phyloP scores from a whole-genome alignment of 2,888 invertebrate genomes.

The Disparrhopalites patrizii region DNA sequence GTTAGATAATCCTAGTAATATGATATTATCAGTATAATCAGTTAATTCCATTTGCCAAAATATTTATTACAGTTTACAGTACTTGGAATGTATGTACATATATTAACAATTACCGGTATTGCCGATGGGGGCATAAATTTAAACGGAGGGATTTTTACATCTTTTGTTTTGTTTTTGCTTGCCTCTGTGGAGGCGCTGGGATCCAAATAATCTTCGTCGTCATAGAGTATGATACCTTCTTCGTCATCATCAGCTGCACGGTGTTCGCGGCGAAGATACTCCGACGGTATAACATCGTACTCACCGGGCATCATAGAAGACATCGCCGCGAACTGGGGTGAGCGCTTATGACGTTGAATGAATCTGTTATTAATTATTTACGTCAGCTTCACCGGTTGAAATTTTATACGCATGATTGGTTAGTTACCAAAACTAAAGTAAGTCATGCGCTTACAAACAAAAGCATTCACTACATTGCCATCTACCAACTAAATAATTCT shows the following conservation, averaged over 20 bases:
- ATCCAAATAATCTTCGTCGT: slow-evolving; percentile 9
- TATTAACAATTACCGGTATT: slow-evolving; percentile 10
- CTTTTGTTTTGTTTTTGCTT: background rate
- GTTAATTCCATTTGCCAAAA: too few relatives aligned
- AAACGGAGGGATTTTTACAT: slow-evolving; percentile 2
- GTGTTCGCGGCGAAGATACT: slow-evolving; percentile 35
- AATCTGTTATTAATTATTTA: too few relatives aligned
- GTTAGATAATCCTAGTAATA: background rate
- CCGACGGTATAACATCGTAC: slow-evolving; percentile 32
- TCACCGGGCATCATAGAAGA: background rate
- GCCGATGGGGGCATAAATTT: slow-evolving; percentile 11
- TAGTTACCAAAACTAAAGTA: too few relatives aligned
- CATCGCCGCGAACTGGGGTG: slow-evolving; percentile 16
- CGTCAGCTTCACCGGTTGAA: too few relatives aligned
- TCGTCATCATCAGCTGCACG: slow-evolving; percentile 30
- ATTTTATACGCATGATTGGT: too few relatives aligned
- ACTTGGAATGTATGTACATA: background rate
- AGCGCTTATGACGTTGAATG: slow-evolving; percentile 39
- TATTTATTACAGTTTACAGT: background rate
- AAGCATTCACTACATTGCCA: too few relatives aligned
- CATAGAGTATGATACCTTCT: slow-evolving; percentile 4
- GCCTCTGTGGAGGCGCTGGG: background rate
- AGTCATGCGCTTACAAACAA: too few relatives aligned
- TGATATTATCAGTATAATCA: too few relatives aligned
- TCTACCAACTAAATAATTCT: too few relatives aligned